These are phyloP conservation scores for Notolepis coatsorum DNA, from an alignment of 2,797 vertebrate genomes.

Conservation along the genomic window DNA sequence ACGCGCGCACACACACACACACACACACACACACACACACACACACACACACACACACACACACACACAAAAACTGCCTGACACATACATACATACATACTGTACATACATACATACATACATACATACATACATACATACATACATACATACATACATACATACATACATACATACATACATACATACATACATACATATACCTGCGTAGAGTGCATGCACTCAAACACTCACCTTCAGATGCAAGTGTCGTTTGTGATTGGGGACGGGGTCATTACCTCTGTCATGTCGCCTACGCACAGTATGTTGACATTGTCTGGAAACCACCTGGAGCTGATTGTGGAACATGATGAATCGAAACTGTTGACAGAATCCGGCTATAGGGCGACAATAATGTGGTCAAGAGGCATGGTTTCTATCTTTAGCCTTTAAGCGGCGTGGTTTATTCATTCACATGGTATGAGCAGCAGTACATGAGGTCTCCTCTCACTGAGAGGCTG, in stretches of 20 bases:
- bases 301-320: constrained; percentile 5
- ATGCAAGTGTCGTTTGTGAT: constrained; percentile 11
- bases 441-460: no score
- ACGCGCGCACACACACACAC: not conserved
- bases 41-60: not conserved
- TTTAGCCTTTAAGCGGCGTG: no score
- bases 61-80: constrained; percentile 1
- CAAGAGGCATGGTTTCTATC: no score
- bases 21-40: not conserved
- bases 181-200: not conserved
- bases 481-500: no score
- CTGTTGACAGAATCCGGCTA: no score
- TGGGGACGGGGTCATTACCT: constrained; percentile 8
- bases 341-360: constrained; percentile 10
- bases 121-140: not conserved
- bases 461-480: no score
- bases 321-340: not conserved
- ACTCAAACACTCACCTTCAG: constrained; percentile 3
- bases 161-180: not conserved
- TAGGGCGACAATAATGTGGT: no score
- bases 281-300: constrained; percentile 7
- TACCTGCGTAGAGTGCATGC: constrained; percentile 9
- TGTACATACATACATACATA: not conserved
- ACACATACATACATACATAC: no score
- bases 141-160: not conserved